These are phyloP conservation scores for Temnothorax unifasciatus DNA, from an alignment of 2,888 invertebrate species.

Conservation along the genomic window DNA sequence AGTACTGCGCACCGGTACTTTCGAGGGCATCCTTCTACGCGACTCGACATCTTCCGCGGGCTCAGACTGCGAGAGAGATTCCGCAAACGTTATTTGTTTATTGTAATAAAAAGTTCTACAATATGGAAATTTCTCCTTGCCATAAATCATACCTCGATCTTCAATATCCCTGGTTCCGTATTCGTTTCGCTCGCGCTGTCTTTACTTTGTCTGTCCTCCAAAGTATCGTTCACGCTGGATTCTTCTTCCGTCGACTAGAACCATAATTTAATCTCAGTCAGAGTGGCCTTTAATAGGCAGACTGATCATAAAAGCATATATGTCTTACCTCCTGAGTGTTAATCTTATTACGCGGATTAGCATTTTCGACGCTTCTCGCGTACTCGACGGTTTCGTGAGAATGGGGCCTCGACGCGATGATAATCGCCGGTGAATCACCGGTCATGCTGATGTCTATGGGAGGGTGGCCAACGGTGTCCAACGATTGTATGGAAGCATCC, in stretches of 20 bases:
- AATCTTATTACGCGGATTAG: slow-evolving; percentile 24
- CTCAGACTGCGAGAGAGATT: slow-evolving; percentile 47
- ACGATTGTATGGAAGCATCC: slow-evolving; percentile 43
- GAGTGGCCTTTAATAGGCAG: not conserved
- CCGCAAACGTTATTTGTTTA: not conserved
- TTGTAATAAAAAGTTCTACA: not conserved
- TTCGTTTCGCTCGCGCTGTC: slow-evolving; percentile 71
- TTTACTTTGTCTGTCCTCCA: slow-evolving; percentile 65
- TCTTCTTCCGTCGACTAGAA: slow-evolving; percentile 63
- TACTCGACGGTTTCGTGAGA: slow-evolving; percentile 68
- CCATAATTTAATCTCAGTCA: not conserved
- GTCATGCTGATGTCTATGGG: slow-evolving; percentile 34
- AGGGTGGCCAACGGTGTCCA: slow-evolving; percentile 35
- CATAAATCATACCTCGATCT: slow-evolving; percentile 66
- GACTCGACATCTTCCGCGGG: slow-evolving; percentile 40
- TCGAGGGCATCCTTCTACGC: slow-evolving; percentile 66
- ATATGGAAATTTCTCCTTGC: not conserved
- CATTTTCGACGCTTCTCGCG: slow-evolving; percentile 26
- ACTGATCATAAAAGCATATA: too few species aligned
- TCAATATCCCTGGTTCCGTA: slow-evolving; percentile 68
- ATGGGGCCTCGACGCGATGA: slow-evolving; percentile 76
- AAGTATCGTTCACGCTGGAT: slow-evolving; percentile 54
- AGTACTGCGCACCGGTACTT: slow-evolving; percentile 74
- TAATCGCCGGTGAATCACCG: slow-evolving; percentile 69
- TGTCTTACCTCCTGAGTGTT: slow-evolving; percentile 55